A percentile compares a stretch with the other conserved stretches of the same genome.
phyloP scores from a whole-genome alignment of 2,113 vertebrate species.

The Promerops cafer region DNA sequence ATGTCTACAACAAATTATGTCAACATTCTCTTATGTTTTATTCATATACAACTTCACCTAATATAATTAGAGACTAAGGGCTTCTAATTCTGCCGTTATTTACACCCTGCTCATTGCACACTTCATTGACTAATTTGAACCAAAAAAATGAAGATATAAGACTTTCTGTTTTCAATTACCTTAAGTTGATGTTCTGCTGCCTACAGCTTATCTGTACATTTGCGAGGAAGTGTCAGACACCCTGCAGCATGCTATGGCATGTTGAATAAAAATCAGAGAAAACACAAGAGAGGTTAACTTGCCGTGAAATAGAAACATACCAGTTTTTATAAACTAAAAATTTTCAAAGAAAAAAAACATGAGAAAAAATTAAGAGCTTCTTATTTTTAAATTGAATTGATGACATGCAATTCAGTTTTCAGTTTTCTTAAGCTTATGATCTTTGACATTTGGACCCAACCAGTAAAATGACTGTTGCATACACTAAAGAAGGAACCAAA shows the following conservation, averaged over 20 bases:
- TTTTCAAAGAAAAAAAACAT: not conserved
- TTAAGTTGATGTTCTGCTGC: not conserved
- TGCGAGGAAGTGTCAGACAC: not conserved
- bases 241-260: not conserved
- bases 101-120: not conserved
- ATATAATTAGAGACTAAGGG: conserved; percentile 54
- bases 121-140: conserved; percentile 24
- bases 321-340: not conserved
- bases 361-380: not conserved
- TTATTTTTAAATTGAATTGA: not conserved
- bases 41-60: conserved; percentile 57
- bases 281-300: not conserved
- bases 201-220: not conserved
- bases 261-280: conserved; percentile 6
- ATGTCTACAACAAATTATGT: conserved; percentile 59
- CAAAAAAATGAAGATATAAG: not conserved
- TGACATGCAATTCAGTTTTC: not conserved
- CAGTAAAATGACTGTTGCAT: not conserved
- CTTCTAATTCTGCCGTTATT: conserved; percentile 23
- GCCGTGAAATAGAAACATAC: not conserved
- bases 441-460: not conserved
- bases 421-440: not conserved
- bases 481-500: not conserved
- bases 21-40: conserved; percentile 61
- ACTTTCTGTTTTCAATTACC: conserved; percentile 16